Evolutionary conservation across 2,888 invertebrate species (phyloP).

Genomic region (Marronus borbonicus): DNA sequence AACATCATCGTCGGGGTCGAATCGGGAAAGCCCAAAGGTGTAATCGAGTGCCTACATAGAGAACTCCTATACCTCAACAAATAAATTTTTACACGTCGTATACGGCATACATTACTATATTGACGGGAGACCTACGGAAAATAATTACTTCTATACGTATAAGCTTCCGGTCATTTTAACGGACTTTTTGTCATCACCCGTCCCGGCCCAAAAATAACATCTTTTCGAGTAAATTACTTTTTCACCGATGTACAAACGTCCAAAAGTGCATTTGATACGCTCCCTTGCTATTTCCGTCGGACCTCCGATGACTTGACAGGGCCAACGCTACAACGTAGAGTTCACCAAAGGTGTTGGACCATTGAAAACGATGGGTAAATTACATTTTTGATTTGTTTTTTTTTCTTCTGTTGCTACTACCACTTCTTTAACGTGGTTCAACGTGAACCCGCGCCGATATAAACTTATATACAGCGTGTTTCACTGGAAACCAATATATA

Average conservation of each 20-base stretch:
- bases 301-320: conserved; percentile 22
- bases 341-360: conserved; percentile 58
- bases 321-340: conserved; percentile 46
- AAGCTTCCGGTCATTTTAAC: conserved; percentile 63
- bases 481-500: too few relatives aligned
- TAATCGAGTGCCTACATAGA: too few relatives aligned
- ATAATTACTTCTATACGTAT: conserved; percentile 62
- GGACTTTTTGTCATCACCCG: conserved; percentile 60
- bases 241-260: conserved; percentile 48
- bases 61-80: neutral
- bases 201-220: conserved; percentile 60
- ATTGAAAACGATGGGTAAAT: conserved; percentile 56
- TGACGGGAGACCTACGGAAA: conserved; percentile 40
- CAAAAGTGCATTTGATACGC: conserved; percentile 40
- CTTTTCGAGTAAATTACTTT: conserved; percentile 62
- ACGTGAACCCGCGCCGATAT: too few relatives aligned
- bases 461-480: too few relatives aligned
- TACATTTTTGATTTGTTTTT: conserved; percentile 59
- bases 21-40: too few relatives aligned
- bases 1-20: conserved; percentile 13
- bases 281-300: neutral
- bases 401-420: conserved; percentile 48
- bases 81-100: conserved; percentile 18
- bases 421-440: neutral
- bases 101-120: neutral